Conservation (phyloP, 1,140 invertebrate species). For the Papilio glaucus region DNA sequence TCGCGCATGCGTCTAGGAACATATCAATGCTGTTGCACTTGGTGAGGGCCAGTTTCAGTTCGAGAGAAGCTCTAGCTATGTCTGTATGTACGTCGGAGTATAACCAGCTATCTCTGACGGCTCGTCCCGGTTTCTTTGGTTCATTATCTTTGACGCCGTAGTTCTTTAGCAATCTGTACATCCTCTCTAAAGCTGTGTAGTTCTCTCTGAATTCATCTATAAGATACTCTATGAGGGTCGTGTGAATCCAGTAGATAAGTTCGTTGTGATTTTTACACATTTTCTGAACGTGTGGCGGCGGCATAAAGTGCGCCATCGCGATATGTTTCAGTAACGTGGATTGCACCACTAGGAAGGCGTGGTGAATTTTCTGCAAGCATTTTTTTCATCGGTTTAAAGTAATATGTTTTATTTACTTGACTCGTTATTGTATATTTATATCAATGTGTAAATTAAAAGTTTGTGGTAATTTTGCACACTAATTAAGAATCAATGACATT, state of each 20-base stretch:
- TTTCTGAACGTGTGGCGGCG: slow-evolving; percentile 47
- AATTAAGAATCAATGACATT: no score
- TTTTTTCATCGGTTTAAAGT: no score
- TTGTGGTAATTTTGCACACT: no score
- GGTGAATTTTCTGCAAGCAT: slow-evolving; percentile 79
- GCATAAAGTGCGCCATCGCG: slow-evolving; percentile 69
- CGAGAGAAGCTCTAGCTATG: slow-evolving; percentile 63
- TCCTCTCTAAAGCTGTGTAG: slow-evolving; percentile 63
- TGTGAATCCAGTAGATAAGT: slow-evolving; percentile 74
- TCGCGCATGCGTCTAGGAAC: slow-evolving; percentile 71
- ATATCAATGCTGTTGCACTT: slow-evolving; percentile 69
- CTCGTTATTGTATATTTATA: no score
- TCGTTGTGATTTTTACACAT: slow-evolving; percentile 76
- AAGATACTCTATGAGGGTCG: slow-evolving; percentile 57
- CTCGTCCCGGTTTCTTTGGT: slow-evolving; percentile 56
- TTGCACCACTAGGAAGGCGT: slow-evolving; percentile 77
- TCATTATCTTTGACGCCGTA: slow-evolving; percentile 56
- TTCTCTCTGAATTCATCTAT: slow-evolving; percentile 64
- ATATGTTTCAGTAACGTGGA: slow-evolving; percentile 75
- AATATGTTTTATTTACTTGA: no score
- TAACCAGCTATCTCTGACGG: slow-evolving; percentile 62
- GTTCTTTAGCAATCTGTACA: slow-evolving; percentile 75
- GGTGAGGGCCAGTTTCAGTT: slow-evolving; percentile 66
- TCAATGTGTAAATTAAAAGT: no score
- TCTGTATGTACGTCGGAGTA: slow-evolving; percentile 73